Conservation (phyloP, 2,113 vertebrate species). For the Chunga burmeisteri region DNA sequence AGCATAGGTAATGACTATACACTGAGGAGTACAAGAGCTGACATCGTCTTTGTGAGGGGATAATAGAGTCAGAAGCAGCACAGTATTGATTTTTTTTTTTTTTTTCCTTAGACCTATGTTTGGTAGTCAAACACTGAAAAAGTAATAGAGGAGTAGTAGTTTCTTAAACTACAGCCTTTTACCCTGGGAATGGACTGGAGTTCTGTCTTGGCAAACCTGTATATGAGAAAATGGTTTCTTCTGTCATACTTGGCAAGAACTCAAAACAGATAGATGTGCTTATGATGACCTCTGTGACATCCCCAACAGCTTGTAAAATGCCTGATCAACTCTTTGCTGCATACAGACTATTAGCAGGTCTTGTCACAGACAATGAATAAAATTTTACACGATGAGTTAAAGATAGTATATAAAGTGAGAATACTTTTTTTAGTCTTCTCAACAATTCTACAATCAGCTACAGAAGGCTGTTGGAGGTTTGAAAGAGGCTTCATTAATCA, state of each 20-base stretch:
- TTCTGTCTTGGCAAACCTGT: conserved; percentile 15
- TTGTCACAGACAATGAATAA: conserved; percentile 48
- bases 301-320: conserved; percentile 42
- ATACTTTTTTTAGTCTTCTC: conserved; percentile 40
- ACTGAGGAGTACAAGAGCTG: background rate
- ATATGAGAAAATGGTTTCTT: conserved; percentile 7
- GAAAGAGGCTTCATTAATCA: conserved; percentile 52
- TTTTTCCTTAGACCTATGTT: background rate
- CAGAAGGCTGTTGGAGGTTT: conserved; percentile 39
- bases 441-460: conserved; percentile 13
- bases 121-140: background rate
- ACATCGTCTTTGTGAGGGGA: background rate
- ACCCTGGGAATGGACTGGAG: background rate
- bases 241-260: conserved; percentile 28
- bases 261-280: conserved; percentile 11
- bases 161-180: background rate
- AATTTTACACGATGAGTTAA: conserved; percentile 40
- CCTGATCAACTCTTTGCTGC: conserved; percentile 14
- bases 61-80: background rate
- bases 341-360: conserved; percentile 21
- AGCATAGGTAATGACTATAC: background rate
- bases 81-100: background rate
- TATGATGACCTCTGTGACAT: background rate
- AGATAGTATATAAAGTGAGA: conserved; percentile 26
- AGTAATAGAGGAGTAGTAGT: background rate